Percentiles rank a stretch among this genome's conserved stretches.
phyloP scores from a whole-genome alignment of 2,888 invertebrate species.

The Mythimna vitellina region DNA sequence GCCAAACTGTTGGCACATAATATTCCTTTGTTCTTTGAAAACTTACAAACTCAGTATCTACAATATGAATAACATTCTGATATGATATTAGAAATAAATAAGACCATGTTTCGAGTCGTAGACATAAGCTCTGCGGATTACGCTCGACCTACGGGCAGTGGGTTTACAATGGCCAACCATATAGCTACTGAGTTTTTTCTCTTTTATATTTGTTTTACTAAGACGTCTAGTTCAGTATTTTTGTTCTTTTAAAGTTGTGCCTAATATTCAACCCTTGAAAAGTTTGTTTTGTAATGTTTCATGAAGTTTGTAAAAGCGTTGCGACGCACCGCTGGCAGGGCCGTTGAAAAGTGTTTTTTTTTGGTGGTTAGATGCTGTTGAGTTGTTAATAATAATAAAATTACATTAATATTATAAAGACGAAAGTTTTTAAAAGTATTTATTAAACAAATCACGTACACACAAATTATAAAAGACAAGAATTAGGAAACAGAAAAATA shows the following conservation, averaged over 20 bases:
- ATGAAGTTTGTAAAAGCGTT: slow-evolving; percentile 22
- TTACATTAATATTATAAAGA: too few species aligned
- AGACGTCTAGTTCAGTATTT: background rate
- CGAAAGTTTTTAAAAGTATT: too few species aligned
- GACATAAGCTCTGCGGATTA: slow-evolving; percentile 46
- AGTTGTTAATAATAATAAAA: background rate
- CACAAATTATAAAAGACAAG: too few species aligned
- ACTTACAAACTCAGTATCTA: background rate
- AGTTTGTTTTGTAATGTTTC: slow-evolving; percentile 11
- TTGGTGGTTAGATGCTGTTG: background rate
- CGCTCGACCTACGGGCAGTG: slow-evolving; percentile 6
- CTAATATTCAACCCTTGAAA: slow-evolving; percentile 6
- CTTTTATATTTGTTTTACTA: slow-evolving; percentile 17
- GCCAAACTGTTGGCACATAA: slow-evolving; percentile 26
- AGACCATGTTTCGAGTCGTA: slow-evolving; percentile 24
- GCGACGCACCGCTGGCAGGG: slow-evolving; percentile 1
- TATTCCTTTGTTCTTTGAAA: slow-evolving; percentile 7
- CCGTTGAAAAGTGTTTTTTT: slow-evolving; percentile 22
- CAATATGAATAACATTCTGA: slow-evolving; percentile 21
- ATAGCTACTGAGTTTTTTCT: slow-evolving; percentile 7
- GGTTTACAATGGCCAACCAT: slow-evolving; percentile 11
- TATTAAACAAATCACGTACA: too few species aligned
- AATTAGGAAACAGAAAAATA: too few species aligned
- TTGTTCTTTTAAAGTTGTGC: background rate
- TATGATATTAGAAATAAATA: slow-evolving; percentile 40